Base-by-base conservation (phyloP, 2,797 vertebrate species). In the Tauraco hartlaubi region DNA sequence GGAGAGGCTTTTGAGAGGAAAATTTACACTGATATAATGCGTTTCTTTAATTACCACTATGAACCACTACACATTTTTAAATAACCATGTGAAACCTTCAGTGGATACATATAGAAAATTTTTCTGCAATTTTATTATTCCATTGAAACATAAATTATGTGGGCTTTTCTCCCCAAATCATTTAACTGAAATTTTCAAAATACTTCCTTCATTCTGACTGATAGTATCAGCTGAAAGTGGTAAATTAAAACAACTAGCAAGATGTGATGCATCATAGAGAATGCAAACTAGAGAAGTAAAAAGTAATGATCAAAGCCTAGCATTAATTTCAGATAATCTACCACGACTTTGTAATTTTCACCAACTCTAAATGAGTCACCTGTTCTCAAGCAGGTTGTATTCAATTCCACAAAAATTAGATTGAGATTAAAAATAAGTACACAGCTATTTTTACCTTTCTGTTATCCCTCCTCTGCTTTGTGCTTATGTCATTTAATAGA, bases 371-470 rank as follows among this genome's bases (percentile, higher is more conserved):
- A 56, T 56, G 68, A 96, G 54, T 90, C 87, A 91, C 33, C 48
- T 68, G 54, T 62, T 94, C 54, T 74, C 54, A 85, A 61, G 37
- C 14, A 89, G 44, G 12, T 85, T 94, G 94, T 59, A 85, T 48
- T 87, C 44, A 87, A 94, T 73, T 69, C 52, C 31, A 82, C 39
- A 63, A 88, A 83, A 71, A 85, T 59, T 26, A 84, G 22, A 75
- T 1, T 41, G 25, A 88, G 39, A 86, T 80, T 88, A 74, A 94
- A 94, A 93, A n/a, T n/a, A 46, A 90, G 58, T 15, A 80, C 35
- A 83, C 25, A 39, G 61, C 52, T 88, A 74, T 90, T 92, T 96
- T 94, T 82, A 72, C 25, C 28, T 31, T 81, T n/a, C 73, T 76
- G 62, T 55, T 92, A 74, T 74, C n/a, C 44, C 28, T 69, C 87